A percentile compares a stretch with the other conserved stretches of the same genome.
Evolutionary conservation across 2,888 invertebrate genomes (phyloP).

Genomic region (Scaeva pyrastri): DNA sequence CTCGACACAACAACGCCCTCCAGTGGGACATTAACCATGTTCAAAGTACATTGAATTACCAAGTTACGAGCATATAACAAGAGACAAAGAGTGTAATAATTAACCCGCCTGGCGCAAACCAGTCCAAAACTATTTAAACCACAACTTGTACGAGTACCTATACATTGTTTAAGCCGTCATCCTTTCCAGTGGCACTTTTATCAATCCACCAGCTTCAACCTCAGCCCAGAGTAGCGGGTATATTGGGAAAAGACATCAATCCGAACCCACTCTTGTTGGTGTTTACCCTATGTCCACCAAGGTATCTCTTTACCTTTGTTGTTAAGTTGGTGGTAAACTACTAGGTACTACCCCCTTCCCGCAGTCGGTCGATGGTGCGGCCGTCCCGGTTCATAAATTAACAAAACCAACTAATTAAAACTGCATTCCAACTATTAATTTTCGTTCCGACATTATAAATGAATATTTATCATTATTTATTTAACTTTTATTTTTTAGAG

Average conservation of each 20-base stretch:
- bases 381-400: slow-evolving; percentile 65
- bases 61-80: background rate
- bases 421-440: slow-evolving; percentile 74
- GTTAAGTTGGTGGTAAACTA: background rate
- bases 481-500: slow-evolving; percentile 30
- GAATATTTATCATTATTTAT: slow-evolving; percentile 65
- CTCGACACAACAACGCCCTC: slow-evolving; percentile 57
- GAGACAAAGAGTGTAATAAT: slow-evolving; percentile 47
- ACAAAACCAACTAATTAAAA: slow-evolving; percentile 70
- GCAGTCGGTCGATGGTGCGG: no score
- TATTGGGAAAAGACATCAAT: background rate
- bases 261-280: slow-evolving; percentile 20
- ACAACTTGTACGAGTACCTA: slow-evolving; percentile 9
- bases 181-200: slow-evolving; percentile 47
- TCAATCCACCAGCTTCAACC: slow-evolving; percentile 5
- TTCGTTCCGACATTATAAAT: slow-evolving; percentile 71
- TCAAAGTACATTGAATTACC: background rate
- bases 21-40: background rate
- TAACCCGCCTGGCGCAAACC: slow-evolving; percentile 49
- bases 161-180: slow-evolving; percentile 32
- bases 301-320: slow-evolving; percentile 8
- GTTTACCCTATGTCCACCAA: slow-evolving; percentile 42
- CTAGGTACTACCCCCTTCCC: background rate
- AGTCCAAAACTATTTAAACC: slow-evolving; percentile 50
- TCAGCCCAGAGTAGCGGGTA: background rate